Base-by-base conservation (phyloP, 2,888 invertebrate genomes). In the Lasioglossum zephyrum region DNA sequence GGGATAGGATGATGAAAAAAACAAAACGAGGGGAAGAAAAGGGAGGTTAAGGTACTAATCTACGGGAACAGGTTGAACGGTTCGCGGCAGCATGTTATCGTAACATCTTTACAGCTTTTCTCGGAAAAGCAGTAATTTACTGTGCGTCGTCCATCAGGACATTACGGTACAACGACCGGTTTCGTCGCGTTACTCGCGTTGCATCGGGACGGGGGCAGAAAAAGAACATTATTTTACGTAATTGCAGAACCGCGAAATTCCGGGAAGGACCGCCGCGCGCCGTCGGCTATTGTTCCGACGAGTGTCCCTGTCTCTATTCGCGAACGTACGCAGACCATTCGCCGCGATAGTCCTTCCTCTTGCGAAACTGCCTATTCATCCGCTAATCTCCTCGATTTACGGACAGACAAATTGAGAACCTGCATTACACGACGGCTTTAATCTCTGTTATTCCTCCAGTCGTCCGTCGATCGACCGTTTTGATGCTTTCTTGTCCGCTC, bases 121-220 rank as follows among this genome's bases (percentile, higher is more conserved):
- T 60, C 26, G 83, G 85, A 77, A 87, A 87, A 81, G 63, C 60
- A 57, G 84, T 79, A 85, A 80, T 83, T 85, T 77, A 73, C 85
- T 73, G 77, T 70, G 36, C 77, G 74, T 83, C 79, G 75, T 47
- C 74, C 76, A 74, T 77, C 72, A 66, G 81, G 36, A 70, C 80
- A 66, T 85, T 85, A 89, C 78, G 66, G 87, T 81, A 66, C 81
- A 79, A 78, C 63, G 81, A 70, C 77, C 78, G 70, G 26, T 4
- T 16, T 13, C 66, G 70, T 36, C 47, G 73, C 57, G 69, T 73
- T 16, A 39, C 31, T 70, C 69, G 13, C 36, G 53, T 60, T 44
- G 41, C 74, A 82, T 70, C 49, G 49, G 60, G 26, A 41, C 31
- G 77, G 63, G 69, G 69, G 8, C 36, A 69, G 39, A 69, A 69